These are phyloP conservation scores for Drosophila kanapiae DNA, from an alignment of 1,140 invertebrate species.

Conservation along the genomic window DNA sequence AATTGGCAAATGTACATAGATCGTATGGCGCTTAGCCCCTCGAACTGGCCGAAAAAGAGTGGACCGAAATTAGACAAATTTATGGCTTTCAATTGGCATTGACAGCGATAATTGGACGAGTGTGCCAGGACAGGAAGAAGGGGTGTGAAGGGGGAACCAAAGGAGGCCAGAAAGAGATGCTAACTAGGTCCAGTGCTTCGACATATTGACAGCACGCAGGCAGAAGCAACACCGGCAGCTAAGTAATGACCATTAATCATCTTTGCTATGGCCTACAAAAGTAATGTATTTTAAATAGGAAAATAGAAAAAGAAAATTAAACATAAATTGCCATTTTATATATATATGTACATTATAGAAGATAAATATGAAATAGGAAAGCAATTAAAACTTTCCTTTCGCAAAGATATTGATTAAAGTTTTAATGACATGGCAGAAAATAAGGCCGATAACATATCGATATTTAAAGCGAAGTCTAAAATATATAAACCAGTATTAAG, in stretches of 20 bases:
- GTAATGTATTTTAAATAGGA: slow-evolving; percentile 18
- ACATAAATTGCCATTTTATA: not conserved
- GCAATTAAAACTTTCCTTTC: slow-evolving; percentile 2
- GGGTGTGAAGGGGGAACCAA: not conserved
- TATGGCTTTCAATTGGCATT: slow-evolving; percentile 74
- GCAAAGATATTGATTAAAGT: not conserved
- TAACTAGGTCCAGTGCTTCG: slow-evolving; percentile 20
- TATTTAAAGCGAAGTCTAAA: too few relatives aligned
- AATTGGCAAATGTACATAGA: slow-evolving; percentile 38
- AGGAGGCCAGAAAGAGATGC: not conserved
- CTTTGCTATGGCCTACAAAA: slow-evolving; percentile 57
- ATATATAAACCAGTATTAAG: too few relatives aligned
- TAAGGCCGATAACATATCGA: not conserved
- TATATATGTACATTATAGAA: not conserved
- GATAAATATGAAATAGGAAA: not conserved
- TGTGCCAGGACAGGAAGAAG: slow-evolving; percentile 28
- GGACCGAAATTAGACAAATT: slow-evolving; percentile 43
- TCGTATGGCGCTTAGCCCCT: slow-evolving; percentile 15
- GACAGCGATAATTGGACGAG: slow-evolving; percentile 66
- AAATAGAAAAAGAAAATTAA: not conserved
- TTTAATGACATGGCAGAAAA: too few relatives aligned
- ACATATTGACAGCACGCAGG: slow-evolving; percentile 51
- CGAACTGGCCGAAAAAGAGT: slow-evolving; percentile 12
- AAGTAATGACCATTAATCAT: slow-evolving; percentile 60
- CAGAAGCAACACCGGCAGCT: slow-evolving; percentile 34